A percentile compares a stretch with the other conserved stretches of the same genome.
Conservation (phyloP, 2,888 invertebrate genomes). For the Sesia apiformis region DNA sequence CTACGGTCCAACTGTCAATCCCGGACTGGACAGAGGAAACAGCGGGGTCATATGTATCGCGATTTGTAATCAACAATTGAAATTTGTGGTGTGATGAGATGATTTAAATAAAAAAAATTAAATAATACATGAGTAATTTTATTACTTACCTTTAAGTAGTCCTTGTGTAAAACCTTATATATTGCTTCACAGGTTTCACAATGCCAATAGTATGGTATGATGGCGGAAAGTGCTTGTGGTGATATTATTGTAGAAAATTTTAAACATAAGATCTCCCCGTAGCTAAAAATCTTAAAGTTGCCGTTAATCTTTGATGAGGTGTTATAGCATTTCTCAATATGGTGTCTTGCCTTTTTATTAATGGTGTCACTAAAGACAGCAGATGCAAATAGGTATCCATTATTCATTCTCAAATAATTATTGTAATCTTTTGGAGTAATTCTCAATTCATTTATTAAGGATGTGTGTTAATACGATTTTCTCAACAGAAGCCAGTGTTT, state of each 20-base stretch:
- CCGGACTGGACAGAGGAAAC: too few relatives aligned
- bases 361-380: not conserved
- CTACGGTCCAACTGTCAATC: too few relatives aligned
- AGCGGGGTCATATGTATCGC: too few relatives aligned
- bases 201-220: too few relatives aligned
- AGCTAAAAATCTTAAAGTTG: not conserved
- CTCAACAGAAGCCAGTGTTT: too few relatives aligned
- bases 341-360: not conserved
- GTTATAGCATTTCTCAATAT: not conserved
- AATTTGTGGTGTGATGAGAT: too few relatives aligned
- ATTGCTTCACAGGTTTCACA: slow-evolving; percentile 1
- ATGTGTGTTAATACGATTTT: not conserved
- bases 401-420: not conserved
- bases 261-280: not conserved
- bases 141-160: not conserved
- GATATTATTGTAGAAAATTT: slow-evolving; percentile 1
- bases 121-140: not conserved
- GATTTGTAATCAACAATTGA: too few relatives aligned
- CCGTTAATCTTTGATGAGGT: not conserved
- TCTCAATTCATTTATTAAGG: not conserved
- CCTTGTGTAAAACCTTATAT: slow-evolving; percentile 1
- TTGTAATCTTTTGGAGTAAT: not conserved
- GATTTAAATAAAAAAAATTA: too few relatives aligned
- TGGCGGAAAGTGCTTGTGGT: not conserved
- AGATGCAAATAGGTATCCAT: too few relatives aligned